Conservation (phyloP, 2,113 vertebrate species). For the Aptenodytes patagonicus region DNA sequence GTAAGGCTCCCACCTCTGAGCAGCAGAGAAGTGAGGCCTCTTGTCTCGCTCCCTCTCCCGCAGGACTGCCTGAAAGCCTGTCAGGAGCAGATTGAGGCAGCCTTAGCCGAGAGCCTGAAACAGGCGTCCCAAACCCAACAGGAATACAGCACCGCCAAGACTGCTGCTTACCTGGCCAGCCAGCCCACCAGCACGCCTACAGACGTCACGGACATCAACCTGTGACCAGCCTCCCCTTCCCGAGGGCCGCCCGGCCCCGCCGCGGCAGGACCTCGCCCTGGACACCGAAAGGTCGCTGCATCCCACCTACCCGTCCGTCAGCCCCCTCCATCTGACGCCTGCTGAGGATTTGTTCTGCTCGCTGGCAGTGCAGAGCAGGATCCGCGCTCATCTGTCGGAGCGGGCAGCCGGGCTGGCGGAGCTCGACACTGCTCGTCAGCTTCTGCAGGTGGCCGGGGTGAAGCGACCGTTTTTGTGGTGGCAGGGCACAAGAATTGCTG, state of each 20-base stretch:
- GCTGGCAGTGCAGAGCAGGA: accelerated
- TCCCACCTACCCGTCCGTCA: background rate
- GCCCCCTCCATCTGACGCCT: background rate
- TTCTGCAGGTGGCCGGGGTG: background rate
- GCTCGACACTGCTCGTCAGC: background rate
- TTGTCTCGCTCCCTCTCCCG: background rate
- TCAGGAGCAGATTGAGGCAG: slow-evolving; percentile 79
- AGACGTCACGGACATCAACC: slow-evolving; percentile 79
- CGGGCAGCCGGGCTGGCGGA: background rate
- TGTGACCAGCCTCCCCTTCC: slow-evolving; percentile 22
- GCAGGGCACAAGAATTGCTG: background rate
- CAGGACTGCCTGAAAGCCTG: slow-evolving; percentile 85
- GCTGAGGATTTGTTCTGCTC: background rate
- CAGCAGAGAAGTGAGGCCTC: background rate
- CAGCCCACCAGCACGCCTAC: slow-evolving; percentile 78
- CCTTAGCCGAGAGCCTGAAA: slow-evolving; percentile 78
- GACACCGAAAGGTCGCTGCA: background rate
- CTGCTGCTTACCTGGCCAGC: slow-evolving; percentile 57
- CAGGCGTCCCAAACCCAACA: slow-evolving; percentile 57
- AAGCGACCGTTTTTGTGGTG: background rate
- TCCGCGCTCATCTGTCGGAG: accelerated
- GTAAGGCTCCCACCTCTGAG: background rate
- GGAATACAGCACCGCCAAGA: slow-evolving; percentile 55
- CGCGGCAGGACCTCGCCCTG: background rate
- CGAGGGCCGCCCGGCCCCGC: background rate